Conservation (phyloP, 37 sponge, comb jelly and placozoan genomes). For the Aplysina aerophoba region DNA sequence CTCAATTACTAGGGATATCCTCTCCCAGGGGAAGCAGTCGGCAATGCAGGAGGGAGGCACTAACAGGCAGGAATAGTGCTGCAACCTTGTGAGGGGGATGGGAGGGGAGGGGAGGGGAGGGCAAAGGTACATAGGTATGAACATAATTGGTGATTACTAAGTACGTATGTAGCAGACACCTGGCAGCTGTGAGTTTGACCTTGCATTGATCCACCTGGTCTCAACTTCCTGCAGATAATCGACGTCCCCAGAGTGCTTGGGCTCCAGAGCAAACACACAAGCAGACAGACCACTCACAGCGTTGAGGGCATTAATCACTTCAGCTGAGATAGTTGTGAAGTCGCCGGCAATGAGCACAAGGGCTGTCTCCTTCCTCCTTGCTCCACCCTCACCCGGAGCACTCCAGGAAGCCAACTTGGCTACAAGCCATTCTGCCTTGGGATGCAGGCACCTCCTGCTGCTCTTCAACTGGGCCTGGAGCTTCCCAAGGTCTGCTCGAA, state of each 20-base stretch:
- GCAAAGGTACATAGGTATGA: not conserved
- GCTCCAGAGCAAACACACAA: conserved; percentile 62
- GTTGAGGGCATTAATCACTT: conserved; percentile 57
- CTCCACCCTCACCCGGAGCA: not conserved
- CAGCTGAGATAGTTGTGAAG: conserved; percentile 64
- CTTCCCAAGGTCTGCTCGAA: conserved; percentile 38
- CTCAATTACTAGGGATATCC: conserved; percentile 63
- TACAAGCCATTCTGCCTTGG: conserved; percentile 53
- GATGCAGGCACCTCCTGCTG: conserved; percentile 32
- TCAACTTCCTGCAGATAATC: conserved; percentile 59
- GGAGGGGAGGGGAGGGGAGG: not conserved
- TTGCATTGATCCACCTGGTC: conserved; percentile 30
- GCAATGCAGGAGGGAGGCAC: conserved; percentile 35
- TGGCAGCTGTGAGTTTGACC: no score
- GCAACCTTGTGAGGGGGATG: conserved; percentile 39
- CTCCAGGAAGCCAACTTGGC: conserved; percentile 2
- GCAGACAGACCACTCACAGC: conserved; percentile 57
- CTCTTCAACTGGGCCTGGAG: conserved; percentile 2
- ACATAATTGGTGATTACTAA: no score
- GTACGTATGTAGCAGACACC: no score
- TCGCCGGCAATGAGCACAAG: conserved; percentile 63
- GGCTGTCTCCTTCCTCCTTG: conserved; percentile 39
- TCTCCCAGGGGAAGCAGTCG: conserved; percentile 74
- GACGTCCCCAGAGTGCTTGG: conserved; percentile 13
- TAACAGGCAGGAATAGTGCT: conserved; percentile 74